A percentile compares a stretch with the other conserved stretches of the same genome.
phyloP scores from a whole-genome alignment of 2,113 vertebrate genomes.

The Microcebus lehilahytsara region DNA sequence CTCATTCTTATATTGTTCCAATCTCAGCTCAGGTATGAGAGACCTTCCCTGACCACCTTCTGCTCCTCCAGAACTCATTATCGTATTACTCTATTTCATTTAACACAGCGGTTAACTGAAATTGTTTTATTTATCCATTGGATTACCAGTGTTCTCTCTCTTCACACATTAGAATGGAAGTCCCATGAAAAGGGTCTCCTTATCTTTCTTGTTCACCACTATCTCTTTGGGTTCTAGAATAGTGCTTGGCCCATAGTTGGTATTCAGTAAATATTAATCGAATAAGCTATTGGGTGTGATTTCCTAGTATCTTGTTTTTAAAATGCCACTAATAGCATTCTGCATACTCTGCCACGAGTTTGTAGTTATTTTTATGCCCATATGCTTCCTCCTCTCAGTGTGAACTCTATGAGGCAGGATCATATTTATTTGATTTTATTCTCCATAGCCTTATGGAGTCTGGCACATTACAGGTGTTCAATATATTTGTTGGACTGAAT shows the following conservation, averaged over 20 bases:
- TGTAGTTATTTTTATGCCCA: slow-evolving; percentile 53
- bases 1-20: neutral
- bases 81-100: neutral
- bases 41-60: neutral
- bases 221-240: neutral
- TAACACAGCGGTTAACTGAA: neutral
- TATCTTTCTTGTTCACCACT: neutral
- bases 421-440: slow-evolving; percentile 47
- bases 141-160: neutral
- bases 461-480: slow-evolving; percentile 15
- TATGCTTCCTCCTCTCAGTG: slow-evolving; percentile 49
- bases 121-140: neutral
- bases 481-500: slow-evolving; percentile 50
- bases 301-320: slow-evolving; percentile 9
- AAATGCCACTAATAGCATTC: neutral
- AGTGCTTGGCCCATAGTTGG: neutral
- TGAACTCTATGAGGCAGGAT: slow-evolving; percentile 28
- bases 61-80: neutral
- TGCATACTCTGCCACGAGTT: slow-evolving; percentile 35
- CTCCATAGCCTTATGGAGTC: slow-evolving; percentile 27
- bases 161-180: neutral
- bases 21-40: neutral
- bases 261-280: neutral
- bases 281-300: neutral
- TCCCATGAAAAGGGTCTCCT: neutral